Evolutionary conservation across 2,888 invertebrate genomes (phyloP).

Genomic region (Torymus aiolomorphi): DNA sequence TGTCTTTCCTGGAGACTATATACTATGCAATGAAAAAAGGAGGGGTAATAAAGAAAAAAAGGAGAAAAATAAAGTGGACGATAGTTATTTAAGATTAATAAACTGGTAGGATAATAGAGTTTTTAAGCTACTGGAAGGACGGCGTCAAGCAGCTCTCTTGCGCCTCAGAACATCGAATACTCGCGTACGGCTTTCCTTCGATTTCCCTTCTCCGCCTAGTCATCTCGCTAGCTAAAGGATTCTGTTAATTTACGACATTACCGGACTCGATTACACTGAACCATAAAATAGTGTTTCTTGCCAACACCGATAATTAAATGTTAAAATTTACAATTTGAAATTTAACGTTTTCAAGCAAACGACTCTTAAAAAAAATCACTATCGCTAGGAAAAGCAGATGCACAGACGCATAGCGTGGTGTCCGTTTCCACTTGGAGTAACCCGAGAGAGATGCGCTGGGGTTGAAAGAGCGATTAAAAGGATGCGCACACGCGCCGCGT

Average conservation of each 20-base stretch:
- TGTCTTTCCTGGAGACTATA: slow-evolving; percentile 17
- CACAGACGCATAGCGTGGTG: not conserved
- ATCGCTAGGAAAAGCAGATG: not conserved
- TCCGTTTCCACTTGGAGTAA: slow-evolving; percentile 21
- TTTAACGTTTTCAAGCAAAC: too few species aligned
- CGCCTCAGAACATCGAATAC: slow-evolving; percentile 9
- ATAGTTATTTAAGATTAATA: slow-evolving; percentile 44
- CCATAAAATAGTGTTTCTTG: too few species aligned
- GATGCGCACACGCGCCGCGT: slow-evolving; percentile 7
- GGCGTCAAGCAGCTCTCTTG: slow-evolving; percentile 58
- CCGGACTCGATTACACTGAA: too few species aligned
- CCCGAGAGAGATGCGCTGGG: slow-evolving; percentile 19
- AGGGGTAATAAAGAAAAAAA: slow-evolving; percentile 18
- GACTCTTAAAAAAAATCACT: not conserved
- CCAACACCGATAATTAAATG: too few species aligned
- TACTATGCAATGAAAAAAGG: slow-evolving; percentile 35
- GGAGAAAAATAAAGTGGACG: slow-evolving; percentile 1
- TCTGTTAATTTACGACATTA: too few species aligned
- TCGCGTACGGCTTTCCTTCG: slow-evolving; percentile 1
- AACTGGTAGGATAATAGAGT: slow-evolving; percentile 61
- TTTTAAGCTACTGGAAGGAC: slow-evolving; percentile 67
- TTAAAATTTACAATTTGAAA: too few species aligned
- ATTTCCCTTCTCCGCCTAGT: not conserved
- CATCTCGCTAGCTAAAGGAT: too few species aligned
- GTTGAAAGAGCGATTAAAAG: slow-evolving; percentile 42